These are phyloP conservation scores for Enoplosus armatus DNA, from an alignment of 2,797 vertebrate species.

Conservation along the genomic window DNA sequence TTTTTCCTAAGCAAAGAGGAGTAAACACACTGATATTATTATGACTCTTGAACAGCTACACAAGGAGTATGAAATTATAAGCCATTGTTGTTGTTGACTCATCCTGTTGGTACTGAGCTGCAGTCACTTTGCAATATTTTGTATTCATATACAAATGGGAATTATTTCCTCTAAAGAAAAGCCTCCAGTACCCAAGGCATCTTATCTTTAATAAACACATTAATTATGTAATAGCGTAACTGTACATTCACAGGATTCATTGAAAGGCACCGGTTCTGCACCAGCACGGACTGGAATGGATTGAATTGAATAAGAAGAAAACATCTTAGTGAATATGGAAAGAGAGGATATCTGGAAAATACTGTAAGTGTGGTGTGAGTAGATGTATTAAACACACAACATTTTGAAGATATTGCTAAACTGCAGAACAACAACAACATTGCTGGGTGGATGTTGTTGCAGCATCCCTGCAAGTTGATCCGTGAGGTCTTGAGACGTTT, in stretches of 20 bases:
- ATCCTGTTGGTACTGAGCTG: conserved; percentile 62
- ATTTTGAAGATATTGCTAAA: conserved; percentile 6
- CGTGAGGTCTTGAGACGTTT: conserved; percentile 55
- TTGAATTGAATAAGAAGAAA: conserved; percentile 30
- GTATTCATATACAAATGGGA: conserved; percentile 75
- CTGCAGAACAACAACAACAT: conserved; percentile 24
- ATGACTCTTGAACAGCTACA: conserved; percentile 55
- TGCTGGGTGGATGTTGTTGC: conserved; percentile 27
- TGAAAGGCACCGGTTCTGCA: conserved; percentile 49
- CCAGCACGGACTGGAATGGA: conserved; percentile 32
- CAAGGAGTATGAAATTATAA: conserved; percentile 62
- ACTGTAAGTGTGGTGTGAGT: conserved; percentile 7
- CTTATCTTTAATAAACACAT: conserved; percentile 79
- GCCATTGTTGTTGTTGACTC: conserved; percentile 70
- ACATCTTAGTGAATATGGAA: conserved; percentile 29
- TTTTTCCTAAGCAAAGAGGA: conserved; percentile 53
- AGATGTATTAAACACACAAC: conserved; percentile 7
- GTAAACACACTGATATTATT: conserved; percentile 63
- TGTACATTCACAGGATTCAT: conserved; percentile 62
- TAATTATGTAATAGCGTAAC: conserved; percentile 73
- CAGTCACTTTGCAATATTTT: conserved; percentile 65
- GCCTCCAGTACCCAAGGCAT: conserved; percentile 56
- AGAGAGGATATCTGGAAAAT: conserved; percentile 12
- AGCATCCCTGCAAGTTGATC: conserved; percentile 55
- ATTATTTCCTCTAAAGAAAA: conserved; percentile 69